phyloP scores from a whole-genome alignment of 2,113 vertebrate species.

The Chaetorhynchus papuensis region DNA sequence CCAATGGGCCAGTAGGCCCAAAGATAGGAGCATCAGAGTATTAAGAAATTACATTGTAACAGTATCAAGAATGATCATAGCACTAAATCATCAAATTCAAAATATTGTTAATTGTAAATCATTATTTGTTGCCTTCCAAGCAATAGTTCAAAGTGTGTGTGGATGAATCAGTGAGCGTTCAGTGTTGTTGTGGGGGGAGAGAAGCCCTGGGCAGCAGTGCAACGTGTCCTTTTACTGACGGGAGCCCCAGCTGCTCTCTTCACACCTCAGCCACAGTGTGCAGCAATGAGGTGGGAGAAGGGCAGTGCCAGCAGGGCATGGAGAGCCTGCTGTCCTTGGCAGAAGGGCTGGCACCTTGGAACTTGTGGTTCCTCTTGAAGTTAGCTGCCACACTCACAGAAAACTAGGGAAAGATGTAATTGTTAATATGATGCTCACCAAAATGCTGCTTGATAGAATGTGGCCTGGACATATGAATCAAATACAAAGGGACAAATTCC shows the following conservation, averaged over 20 bases:
- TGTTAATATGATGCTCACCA: background rate
- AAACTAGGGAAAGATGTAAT: background rate
- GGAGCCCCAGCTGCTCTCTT: background rate
- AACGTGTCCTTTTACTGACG: accelerated
- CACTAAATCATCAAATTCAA: background rate
- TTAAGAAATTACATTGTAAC: background rate
- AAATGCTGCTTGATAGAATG: background rate
- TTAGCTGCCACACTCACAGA: background rate
- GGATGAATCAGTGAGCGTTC: background rate
- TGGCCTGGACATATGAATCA: background rate
- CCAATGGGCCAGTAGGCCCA: background rate
- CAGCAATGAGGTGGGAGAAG: background rate
- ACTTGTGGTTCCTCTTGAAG: background rate
- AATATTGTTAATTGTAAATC: background rate
- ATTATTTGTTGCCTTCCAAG: background rate
- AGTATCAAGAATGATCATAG: background rate
- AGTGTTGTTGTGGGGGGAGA: background rate
- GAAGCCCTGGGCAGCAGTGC: background rate
- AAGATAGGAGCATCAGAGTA: background rate
- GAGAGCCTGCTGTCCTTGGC: background rate
- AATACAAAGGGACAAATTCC: background rate
- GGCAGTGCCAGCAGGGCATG: background rate
- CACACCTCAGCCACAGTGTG: accelerated
- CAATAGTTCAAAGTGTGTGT: background rate
- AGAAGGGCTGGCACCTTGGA: background rate